Evolutionary conservation across 1,140 invertebrate species (phyloP).

Genomic region (Ephestia elutella): DNA sequence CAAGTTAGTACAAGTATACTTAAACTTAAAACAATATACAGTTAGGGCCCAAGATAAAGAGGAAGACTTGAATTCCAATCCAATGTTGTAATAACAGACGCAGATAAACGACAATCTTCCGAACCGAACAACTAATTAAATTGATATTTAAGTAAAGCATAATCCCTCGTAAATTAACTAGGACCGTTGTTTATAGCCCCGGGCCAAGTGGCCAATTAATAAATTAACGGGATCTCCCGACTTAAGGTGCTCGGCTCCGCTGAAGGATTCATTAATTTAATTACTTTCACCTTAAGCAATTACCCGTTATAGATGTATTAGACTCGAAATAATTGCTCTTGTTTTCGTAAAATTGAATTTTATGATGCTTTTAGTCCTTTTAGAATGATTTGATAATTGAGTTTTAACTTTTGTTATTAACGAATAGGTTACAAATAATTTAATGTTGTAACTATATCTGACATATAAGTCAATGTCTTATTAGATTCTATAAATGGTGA

Average conservation of each 20-base stretch:
- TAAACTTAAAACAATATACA: no score
- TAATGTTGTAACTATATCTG: no score
- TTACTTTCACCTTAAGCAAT: constrained; percentile 27
- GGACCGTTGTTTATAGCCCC: constrained; percentile 70
- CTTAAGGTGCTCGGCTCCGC: constrained; percentile 58
- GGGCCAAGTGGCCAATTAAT: constrained; percentile 69
- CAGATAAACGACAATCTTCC: constrained; percentile 23
- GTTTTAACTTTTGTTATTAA: neutral
- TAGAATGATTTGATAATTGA: neutral
- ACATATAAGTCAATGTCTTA: no score
- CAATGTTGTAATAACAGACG: neutral
- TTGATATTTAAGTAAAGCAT: constrained; percentile 75
- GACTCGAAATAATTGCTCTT: neutral
- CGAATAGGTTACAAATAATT: no score
- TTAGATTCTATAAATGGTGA: neutral
- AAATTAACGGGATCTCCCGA: constrained; percentile 66
- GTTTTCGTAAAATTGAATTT: neutral
- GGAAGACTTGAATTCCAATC: neutral
- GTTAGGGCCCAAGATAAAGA: no score
- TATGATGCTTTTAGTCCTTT: neutral
- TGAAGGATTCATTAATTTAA: constrained; percentile 63
- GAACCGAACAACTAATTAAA: constrained; percentile 70
- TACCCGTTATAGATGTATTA: constrained; percentile 5
- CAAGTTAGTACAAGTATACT: no score
- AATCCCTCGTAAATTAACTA: constrained; percentile 74